A percentile compares a stretch with the other conserved stretches of the same genome.
Evolutionary conservation across 2,113 vertebrate species (phyloP).

Genomic region (Calidris pygmaea): DNA sequence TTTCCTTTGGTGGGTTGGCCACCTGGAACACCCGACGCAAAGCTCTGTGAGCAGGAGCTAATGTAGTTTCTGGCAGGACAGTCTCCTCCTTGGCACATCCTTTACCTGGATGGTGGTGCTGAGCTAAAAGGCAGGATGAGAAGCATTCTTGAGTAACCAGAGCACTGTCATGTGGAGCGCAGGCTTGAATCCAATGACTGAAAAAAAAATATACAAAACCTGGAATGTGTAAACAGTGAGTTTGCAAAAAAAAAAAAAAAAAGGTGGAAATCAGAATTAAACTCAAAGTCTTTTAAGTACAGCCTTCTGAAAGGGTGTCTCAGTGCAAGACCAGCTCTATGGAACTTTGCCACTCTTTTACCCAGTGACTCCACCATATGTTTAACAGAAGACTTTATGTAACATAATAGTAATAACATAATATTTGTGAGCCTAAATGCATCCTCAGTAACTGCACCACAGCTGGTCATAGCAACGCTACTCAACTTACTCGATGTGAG

Average conservation of each 20-base stretch:
- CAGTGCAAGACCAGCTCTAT: background rate
- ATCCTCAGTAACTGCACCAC: background rate
- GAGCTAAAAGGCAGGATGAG: background rate
- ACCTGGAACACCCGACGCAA: background rate
- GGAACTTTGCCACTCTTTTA: background rate
- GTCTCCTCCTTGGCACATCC: background rate
- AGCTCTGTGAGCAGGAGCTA: background rate
- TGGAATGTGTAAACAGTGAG: background rate
- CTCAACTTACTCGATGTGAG: background rate
- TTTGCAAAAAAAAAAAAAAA: no score
- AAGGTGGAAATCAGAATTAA: background rate
- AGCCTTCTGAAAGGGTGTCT: background rate
- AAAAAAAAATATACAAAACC: background rate
- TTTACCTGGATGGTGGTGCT: background rate
- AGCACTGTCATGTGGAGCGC: background rate
- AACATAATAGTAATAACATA: background rate
- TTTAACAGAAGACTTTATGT: background rate
- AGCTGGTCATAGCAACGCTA: background rate
- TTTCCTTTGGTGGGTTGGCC: constrained; percentile 6
- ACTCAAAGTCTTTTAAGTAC: background rate
- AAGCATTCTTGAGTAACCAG: background rate
- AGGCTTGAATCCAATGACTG: background rate
- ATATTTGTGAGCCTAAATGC: background rate
- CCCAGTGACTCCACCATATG: background rate
- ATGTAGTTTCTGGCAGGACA: background rate